phyloP scores from a whole-genome alignment of 2,113 vertebrate genomes.

The Trogon melanurus region DNA sequence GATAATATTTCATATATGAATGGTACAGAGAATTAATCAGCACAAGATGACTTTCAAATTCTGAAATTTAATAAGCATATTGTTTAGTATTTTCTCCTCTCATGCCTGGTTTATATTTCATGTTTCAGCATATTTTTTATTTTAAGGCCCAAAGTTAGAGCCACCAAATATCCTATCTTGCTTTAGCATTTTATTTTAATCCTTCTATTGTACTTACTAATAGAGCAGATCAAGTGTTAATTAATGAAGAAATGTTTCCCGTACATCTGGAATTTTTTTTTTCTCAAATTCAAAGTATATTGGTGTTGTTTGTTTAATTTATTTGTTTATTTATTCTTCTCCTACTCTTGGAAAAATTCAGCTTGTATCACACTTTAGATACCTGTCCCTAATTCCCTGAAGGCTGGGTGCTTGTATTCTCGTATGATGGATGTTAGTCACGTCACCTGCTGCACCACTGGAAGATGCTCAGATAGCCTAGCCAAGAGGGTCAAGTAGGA shows the following conservation, averaged over 20 bases:
- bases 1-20: not conserved
- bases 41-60: not conserved
- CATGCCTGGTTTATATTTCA: not conserved
- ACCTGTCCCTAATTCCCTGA: not conserved
- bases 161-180: not conserved
- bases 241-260: not conserved
- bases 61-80: not conserved
- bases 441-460: constrained; percentile 20
- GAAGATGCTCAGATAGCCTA: constrained; percentile 9
- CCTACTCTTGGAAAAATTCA: not conserved
- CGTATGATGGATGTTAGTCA: not conserved
- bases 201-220: not conserved
- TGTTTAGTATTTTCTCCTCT: not conserved
- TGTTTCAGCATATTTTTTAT: not conserved
- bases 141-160: not conserved
- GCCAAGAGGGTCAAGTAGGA: not conserved
- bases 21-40: not conserved
- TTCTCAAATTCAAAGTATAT: not conserved
- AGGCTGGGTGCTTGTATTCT: not conserved
- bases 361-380: not conserved
- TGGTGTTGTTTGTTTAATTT: not conserved
- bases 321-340: too few relatives aligned
- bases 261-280: not conserved
- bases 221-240: not conserved
- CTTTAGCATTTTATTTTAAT: not conserved